Evolutionary conservation across 1,140 invertebrate genomes (phyloP), one percentile per base, ranked within the genome.

Genomic region (Lanistes nyassanus): DNA sequence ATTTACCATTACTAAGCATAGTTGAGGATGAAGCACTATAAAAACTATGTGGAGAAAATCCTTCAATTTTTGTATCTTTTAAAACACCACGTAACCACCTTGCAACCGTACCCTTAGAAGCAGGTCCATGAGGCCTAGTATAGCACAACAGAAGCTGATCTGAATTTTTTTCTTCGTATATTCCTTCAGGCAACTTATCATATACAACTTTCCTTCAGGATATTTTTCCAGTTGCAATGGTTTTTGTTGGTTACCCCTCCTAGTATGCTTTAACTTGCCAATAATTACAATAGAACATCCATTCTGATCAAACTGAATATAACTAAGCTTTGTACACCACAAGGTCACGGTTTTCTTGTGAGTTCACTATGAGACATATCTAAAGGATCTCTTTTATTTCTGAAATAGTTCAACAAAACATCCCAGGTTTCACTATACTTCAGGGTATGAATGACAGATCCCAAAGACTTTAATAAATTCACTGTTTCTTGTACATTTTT

Each of bases 401-500:
- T 55, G 13, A 29, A 29, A n/a, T 16, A 62, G 58, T 62, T 62
- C n/a, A 11, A n/a, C 34, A 62, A 29, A 62, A 3, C 31, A 34
- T 13, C 34, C 13, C 9, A 23, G 62, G 26, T 9, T 37, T 37
- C 62, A 65, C 31, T 34, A 19, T 9, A 65, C 31, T 42, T 68
- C 64, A 42, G 53, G 1, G n/a, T n/a, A 74, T 80, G 56, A 29
- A 80, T 68, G 2, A 76, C 39, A 76, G 80, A 82, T 26, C 76
- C 80, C 16, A 78, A 31, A 19, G 71, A 37, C 53, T 55, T 9
- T 4, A 81, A 68, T 26, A 72, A 23, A 9, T 55, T 4, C 62
- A 37, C 47, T 47, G 80, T 81, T 6, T 5, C 58, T 6, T 42
- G 55, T 3, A 82, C 34, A 76, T 82, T 82, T 23, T 75, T 47